Evolutionary conservation across 1,140 invertebrate genomes (phyloP), one percentile per base, ranked within the genome.

Genomic region (Drosophila lacteicornis): DNA sequence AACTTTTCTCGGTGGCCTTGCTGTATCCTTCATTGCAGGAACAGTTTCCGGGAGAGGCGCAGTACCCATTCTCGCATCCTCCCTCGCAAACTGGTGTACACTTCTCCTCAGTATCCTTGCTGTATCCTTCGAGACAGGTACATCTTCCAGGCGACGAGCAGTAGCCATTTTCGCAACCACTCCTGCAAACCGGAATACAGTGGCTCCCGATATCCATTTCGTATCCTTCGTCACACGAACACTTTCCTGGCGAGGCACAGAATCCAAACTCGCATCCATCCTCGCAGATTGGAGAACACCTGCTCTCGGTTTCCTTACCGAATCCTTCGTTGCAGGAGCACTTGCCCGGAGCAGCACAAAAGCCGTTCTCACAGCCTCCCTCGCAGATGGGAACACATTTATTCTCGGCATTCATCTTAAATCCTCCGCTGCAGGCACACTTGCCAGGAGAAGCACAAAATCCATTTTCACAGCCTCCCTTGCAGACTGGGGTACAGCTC

Each of bases 151-250:
- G 69, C 1, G 55, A 56, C 13, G 25, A 30, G 4, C 75, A 78
- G 11, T 45, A 50, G 27, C 70, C 70, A 45, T 75, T 75, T 43
- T 47, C 38, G 51, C 71, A 79, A 3, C 73, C 77, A 3, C 30
- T 40, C 1, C 33, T 25, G 11, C 77, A 79, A 7, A 71, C 12
- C 43, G 68, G 68, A 1, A 9, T 6, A 9, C 68, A 70, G 3
- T 11, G 62, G 45, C 50, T 56, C 36, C 62, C 59, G 19, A 11
- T 50, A 38, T 22, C 38, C 19, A 58, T 63, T 8, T 0, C n/a
- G n/a, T 47, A 68, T n/a, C 65, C 65, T 8, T 46, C 47, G 8
- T 45, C 12, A 17, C 66, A 69, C 13, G 46, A 33, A 33, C 66
- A 69, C 2, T 38, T 51, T 69, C 49, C 66, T 17, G 66, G 66